These are phyloP conservation scores for Proteles cristata DNA, from an alignment of 2,113 vertebrate genomes.

Conservation along the genomic window DNA sequence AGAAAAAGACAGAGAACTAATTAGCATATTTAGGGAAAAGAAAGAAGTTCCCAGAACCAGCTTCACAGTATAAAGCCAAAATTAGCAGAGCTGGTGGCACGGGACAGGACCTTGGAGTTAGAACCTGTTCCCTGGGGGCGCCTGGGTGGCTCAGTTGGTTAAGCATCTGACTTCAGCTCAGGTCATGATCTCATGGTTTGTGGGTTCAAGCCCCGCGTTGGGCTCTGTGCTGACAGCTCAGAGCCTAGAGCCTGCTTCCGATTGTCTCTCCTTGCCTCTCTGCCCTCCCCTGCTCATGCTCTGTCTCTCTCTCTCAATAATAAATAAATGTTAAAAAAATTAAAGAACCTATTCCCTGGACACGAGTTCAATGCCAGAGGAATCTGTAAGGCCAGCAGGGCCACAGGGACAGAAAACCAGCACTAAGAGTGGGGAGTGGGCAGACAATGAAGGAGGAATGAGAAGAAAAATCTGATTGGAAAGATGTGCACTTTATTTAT, in stretches of 20 bases:
- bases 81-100: not conserved
- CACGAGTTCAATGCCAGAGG: fast-evolving
- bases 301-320: too few species aligned
- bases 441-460: not conserved
- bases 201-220: too few species aligned
- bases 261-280: too few species aligned
- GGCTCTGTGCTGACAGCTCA: too few species aligned
- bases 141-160: too few species aligned
- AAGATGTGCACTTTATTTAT: not conserved
- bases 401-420: not conserved
- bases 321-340: too few species aligned
- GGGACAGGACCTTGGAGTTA: not conserved
- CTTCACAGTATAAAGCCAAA: not conserved
- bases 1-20: not conserved
- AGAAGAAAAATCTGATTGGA: not conserved
- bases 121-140: not conserved
- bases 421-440: not conserved
- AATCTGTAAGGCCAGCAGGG: not conserved
- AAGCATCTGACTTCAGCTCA: too few species aligned
- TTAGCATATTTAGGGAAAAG: slow-evolving; percentile 7
- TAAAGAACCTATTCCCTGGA: not conserved
- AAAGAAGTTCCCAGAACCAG: not conserved
- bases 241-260: too few species aligned
- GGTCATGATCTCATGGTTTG: too few species aligned
- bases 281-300: too few species aligned